Percentiles rank a stretch among this genome's conserved stretches.
Evolutionary conservation across 92 coral and sea anemone species (phyloP).

Genomic region (Epizoanthus ramosus): DNA sequence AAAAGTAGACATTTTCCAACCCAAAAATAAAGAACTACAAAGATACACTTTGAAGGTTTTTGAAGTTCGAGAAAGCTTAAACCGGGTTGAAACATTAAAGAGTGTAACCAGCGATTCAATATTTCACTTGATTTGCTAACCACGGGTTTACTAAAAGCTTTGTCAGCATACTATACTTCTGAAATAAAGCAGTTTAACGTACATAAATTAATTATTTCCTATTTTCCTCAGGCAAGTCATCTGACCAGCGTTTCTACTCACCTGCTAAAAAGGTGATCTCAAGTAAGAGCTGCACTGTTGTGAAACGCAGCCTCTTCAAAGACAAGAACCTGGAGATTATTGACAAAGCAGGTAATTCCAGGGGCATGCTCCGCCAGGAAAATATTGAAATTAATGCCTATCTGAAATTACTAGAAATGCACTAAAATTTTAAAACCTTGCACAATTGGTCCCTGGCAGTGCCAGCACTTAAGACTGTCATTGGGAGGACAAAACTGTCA

Average conservation of each 20-base stretch:
- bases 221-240: not conserved
- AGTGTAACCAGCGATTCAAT: not conserved
- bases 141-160: no score
- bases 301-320: not conserved
- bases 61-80: conserved; percentile 3
- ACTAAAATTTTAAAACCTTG: no score
- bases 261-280: not conserved
- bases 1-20: no score
- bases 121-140: conserved; percentile 16
- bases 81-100: not conserved
- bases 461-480: no score
- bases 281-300: not conserved
- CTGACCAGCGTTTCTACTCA: conserved; percentile 13
- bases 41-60: not conserved
- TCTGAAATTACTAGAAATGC: no score
- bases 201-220: no score
- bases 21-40: no score
- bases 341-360: not conserved
- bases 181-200: not conserved
- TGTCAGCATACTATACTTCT: not conserved
- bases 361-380: no score
- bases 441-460: no score
- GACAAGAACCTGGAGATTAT: not conserved
- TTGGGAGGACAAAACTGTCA: no score
- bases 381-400: no score